Evolutionary conservation across 2,113 vertebrate species (phyloP).

Genomic region (Bambusicola thoracicus): DNA sequence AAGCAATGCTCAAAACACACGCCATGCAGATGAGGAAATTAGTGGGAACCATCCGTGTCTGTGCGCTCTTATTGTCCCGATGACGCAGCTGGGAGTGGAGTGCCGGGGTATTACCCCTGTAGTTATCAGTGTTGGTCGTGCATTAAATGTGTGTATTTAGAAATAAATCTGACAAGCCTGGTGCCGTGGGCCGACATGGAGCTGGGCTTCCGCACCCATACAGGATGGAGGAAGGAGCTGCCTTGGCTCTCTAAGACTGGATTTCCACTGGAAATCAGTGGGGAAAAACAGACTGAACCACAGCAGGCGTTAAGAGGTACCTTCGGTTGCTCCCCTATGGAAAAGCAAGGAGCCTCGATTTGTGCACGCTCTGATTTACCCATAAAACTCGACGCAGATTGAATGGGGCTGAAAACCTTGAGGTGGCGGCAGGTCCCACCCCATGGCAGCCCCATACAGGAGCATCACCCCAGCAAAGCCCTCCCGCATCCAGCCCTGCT

Average conservation of each 20-base stretch:
- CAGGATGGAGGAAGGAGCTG: background rate
- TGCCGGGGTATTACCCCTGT: background rate
- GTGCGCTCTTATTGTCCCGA: rapidly evolving
- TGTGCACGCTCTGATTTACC: too few relatives aligned
- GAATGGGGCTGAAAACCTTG: background rate
- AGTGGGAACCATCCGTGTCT: background rate
- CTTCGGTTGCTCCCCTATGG: background rate
- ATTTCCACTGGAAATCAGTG: background rate
- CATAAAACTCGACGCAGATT: rapidly evolving
- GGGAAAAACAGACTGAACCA: background rate
- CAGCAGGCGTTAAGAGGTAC: background rate
- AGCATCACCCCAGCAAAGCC: background rate
- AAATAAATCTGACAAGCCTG: background rate
- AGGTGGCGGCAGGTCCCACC: background rate
- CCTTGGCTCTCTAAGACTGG: rapidly evolving
- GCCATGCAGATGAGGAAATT: background rate
- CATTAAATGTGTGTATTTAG: background rate
- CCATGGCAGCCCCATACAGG: background rate
- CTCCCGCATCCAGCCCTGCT: background rate
- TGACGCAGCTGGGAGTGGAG: rapidly evolving
- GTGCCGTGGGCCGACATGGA: background rate
- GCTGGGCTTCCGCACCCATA: rapidly evolving
- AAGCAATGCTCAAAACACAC: background rate
- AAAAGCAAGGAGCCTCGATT: rapidly evolving
- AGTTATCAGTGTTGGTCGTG: background rate